Conservation (phyloP, 2,797 vertebrate species). For the Capromys pilorides region DNA sequence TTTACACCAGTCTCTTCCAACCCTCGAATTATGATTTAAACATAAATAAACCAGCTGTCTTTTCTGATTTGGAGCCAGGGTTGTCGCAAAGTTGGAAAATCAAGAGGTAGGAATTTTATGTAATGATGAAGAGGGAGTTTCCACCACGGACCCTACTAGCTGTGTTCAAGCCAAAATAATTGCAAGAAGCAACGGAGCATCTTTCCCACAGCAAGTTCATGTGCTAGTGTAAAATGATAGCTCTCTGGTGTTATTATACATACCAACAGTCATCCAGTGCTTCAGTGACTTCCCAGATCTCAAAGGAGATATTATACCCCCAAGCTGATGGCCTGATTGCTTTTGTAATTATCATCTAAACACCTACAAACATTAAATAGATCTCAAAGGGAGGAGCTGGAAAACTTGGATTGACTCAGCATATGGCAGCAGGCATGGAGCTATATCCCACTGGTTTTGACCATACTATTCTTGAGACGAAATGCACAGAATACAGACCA, state of each 20-base stretch:
- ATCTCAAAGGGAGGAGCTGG: conserved; percentile 60
- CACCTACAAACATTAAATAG: conserved; percentile 66
- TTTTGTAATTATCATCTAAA: conserved; percentile 70
- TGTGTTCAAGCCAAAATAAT: conserved; percentile 58
- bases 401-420: conserved; percentile 64
- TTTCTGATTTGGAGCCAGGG: conserved; percentile 58
- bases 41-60: conserved; percentile 66
- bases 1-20: conserved; percentile 34
- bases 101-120: conserved; percentile 52
- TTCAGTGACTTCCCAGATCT: conserved; percentile 56
- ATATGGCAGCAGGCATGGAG: conserved; percentile 23
- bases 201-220: conserved; percentile 52
- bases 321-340: conserved; percentile 45
- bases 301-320: conserved; percentile 49
- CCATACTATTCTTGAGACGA: conserved; percentile 45
- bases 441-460: conserved; percentile 62
- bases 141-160: not conserved
- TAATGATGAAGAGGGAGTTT: conserved; percentile 65
- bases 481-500: conserved; percentile 20
- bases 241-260: conserved; percentile 49
- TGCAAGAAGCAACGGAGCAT: conserved; percentile 42
- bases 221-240: not conserved
- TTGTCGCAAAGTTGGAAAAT: conserved; percentile 67
- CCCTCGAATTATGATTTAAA: conserved; percentile 58
- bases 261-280: conserved; percentile 54